Conservation (phyloP, 1,140 invertebrate genomes). For the Potamilus streckersoni region DNA sequence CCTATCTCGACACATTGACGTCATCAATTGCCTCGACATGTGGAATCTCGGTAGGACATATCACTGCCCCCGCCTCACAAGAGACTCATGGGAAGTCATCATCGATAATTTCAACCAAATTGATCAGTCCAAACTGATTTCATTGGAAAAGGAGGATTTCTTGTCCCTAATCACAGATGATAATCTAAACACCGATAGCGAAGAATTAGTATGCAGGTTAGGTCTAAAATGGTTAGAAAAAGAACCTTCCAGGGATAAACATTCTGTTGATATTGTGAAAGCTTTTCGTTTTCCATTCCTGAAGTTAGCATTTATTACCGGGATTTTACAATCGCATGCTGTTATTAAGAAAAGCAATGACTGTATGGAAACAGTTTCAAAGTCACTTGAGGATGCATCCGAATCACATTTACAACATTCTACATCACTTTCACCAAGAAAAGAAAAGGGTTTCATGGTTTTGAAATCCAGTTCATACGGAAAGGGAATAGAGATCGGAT, state of each 20-base stretch:
- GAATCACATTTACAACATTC: neutral
- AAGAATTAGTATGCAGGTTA: slow-evolving; percentile 30
- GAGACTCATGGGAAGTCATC: slow-evolving; percentile 16
- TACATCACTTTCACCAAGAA: neutral
- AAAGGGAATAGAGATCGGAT: slow-evolving; percentile 10
- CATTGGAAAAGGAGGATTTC: slow-evolving; percentile 21
- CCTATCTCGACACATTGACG: slow-evolving; percentile 14
- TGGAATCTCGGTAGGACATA: slow-evolving; percentile 20
- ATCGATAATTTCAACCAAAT: slow-evolving; percentile 24
- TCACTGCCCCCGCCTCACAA: slow-evolving; percentile 15
- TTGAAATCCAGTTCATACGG: slow-evolving; percentile 16
- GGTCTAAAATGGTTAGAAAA: slow-evolving; percentile 25
- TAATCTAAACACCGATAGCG: slow-evolving; percentile 27
- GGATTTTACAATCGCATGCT: neutral
- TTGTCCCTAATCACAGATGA: slow-evolving; percentile 20
- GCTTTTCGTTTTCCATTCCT: slow-evolving; percentile 22
- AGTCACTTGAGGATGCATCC: slow-evolving; percentile 1
- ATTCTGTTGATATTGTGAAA: slow-evolving; percentile 15
- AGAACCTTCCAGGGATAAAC: slow-evolving; percentile 2
- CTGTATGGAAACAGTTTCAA: slow-evolving; percentile 3
- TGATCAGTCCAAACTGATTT: slow-evolving; percentile 12
- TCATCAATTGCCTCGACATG: slow-evolving; percentile 32
- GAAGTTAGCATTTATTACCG: neutral
- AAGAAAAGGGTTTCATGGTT: slow-evolving; percentile 27
- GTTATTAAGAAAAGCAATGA: neutral